Conservation (phyloP, 1,140 invertebrate genomes). For the Conus ventricosus region DNA sequence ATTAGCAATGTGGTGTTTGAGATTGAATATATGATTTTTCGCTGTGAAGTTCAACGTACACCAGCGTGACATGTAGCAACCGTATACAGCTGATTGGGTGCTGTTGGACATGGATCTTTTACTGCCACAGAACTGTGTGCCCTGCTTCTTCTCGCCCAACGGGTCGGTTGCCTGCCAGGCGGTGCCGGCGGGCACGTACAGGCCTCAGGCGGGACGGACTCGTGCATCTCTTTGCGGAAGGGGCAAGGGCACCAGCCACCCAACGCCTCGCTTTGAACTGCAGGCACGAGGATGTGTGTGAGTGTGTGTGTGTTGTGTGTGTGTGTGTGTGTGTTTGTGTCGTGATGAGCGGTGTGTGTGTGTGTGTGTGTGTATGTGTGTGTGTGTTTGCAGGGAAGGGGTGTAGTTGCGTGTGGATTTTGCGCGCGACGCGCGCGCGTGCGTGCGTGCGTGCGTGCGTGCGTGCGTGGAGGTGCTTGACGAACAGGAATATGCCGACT, state of each 20-base stretch:
- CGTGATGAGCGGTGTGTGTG: too few relatives aligned
- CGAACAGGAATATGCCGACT: too few relatives aligned
- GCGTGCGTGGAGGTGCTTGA: too few relatives aligned
- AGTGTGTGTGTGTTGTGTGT: neutral
- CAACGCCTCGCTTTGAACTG: slow-evolving; percentile 93
- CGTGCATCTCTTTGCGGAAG: slow-evolving; percentile 91
- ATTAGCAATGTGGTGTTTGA: too few relatives aligned
- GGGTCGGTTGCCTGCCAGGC: slow-evolving; percentile 89
- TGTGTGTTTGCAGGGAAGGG: too few relatives aligned
- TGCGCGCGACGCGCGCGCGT: neutral
- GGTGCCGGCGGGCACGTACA: slow-evolving; percentile 92
- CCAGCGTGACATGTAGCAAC: too few relatives aligned
- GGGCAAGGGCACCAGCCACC: slow-evolving; percentile 90
- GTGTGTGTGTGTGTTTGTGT: too few relatives aligned
- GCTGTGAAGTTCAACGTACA: too few relatives aligned
- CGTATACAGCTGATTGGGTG: too few relatives aligned
- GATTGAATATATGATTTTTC: too few relatives aligned
- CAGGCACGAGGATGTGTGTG: slow-evolving; percentile 54
- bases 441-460: neutral
- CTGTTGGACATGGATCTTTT: too few relatives aligned
- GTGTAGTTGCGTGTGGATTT: neutral
- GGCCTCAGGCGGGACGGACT: slow-evolving; percentile 78
- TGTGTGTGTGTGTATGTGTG: too few relatives aligned
- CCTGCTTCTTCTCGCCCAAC: slow-evolving; percentile 90
- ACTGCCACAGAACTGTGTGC: slow-evolving; percentile 93